These are phyloP conservation scores for Muraenolepis orangiensis DNA, from an alignment of 2,797 vertebrate species.

Conservation along the genomic window DNA sequence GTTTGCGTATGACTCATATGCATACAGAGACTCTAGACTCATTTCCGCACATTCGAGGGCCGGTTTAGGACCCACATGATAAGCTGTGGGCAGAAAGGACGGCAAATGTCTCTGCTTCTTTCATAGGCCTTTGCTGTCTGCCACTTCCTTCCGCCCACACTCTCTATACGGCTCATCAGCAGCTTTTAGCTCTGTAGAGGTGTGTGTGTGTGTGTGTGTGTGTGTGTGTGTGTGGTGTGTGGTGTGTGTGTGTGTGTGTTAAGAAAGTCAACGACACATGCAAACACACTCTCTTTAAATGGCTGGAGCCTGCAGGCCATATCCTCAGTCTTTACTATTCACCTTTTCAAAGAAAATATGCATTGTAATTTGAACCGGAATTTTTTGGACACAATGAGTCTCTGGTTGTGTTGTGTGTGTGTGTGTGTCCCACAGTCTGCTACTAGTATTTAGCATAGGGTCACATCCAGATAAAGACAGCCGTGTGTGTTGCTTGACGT, in stretches of 20 bases:
- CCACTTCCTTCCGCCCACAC: not conserved
- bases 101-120: not conserved
- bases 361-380: not conserved
- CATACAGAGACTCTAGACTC: not conserved
- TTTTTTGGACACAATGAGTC: not conserved
- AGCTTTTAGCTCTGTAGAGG: not conserved
- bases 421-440: slow-evolving; percentile 9
- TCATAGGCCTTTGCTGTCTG: not conserved
- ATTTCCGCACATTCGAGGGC: no score
- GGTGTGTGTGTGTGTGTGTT: slow-evolving; percentile 7
- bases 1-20: not conserved
- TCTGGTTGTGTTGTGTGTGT: not conserved
- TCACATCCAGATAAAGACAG: slow-evolving; percentile 15
- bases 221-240: slow-evolving; percentile 4
- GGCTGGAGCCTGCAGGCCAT: not conserved
- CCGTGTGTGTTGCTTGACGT: slow-evolving; percentile 8
- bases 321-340: not conserved
- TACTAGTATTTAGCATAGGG: slow-evolving; percentile 17
- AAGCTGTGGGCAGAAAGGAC: not conserved
- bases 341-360: not conserved
- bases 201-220: not conserved
- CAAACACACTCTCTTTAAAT: not conserved
- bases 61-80: not conserved
- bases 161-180: not conserved
- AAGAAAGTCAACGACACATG: not conserved